Base-by-base conservation (phyloP, 2,797 vertebrate species). In the Pempheris klunzingeri region DNA sequence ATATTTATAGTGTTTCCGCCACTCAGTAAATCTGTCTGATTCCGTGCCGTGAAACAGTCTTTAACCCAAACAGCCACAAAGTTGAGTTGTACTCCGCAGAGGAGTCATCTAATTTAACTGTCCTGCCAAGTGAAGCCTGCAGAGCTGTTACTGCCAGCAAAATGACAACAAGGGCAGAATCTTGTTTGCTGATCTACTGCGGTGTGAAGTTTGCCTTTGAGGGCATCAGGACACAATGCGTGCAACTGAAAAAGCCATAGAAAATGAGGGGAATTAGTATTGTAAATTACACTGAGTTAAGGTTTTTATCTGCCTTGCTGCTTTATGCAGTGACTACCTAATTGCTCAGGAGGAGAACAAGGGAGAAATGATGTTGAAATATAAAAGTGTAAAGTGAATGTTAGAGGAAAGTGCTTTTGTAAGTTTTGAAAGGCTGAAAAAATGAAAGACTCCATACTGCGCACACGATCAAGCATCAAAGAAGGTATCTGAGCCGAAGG, bases 1-100 rank as follows among this genome's bases (percentile, higher is more conserved):
- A 91, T 89, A 91, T 93, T 91, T 88, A 91, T 90, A 80, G 80
- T 69, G 85, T 77, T 80, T 74, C 74, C 77, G 79, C 61, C 80
- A 77, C 80, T 90, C 89, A 80, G 63, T 89, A 85, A 86, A 86
- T 90, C 84, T 67, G 65, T 82, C 73, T 1, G 39, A 65, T 74
- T 53, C 68, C 6, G 34, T 64, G 80, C 74, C 1, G 67, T 44
- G 81, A 82, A 78, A 86, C 62, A 39, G 69, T 87, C 78, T 88
- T 83, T 80, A 74, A 83, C 80, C 87, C 78, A 24, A n/a, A 61
- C 64, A 70, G 64, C 54, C 65, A 24, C 67, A 77, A 61, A 79
- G 66, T 63, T 4, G 13, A 68, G 71, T 11, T 0, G 13, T 10
- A 54, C 1, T 3, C 69, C 13, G 3, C 26, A 0, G 52, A 47